Evolutionary conservation across 1,140 invertebrate genomes (phyloP).

Genomic region (Mamestra configurata): DNA sequence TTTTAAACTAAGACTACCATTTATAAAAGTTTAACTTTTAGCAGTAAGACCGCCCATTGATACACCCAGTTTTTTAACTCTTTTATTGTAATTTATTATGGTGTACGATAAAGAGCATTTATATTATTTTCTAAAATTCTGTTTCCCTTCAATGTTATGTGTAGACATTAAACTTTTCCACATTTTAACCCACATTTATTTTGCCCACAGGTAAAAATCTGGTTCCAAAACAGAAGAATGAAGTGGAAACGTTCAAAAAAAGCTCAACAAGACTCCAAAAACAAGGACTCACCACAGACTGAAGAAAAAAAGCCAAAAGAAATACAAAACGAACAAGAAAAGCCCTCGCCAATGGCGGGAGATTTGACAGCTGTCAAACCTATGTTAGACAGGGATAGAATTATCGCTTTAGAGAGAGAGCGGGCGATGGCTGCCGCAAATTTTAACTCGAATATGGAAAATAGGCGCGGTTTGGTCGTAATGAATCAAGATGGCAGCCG

Average conservation of each 20-base stretch:
- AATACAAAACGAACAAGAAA: slow-evolving; percentile 71
- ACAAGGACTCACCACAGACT: slow-evolving; percentile 71
- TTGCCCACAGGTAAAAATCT: slow-evolving; percentile 95
- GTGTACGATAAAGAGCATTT: too few relatives aligned
- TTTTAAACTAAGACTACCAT: too few relatives aligned
- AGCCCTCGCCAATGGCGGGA: slow-evolving; percentile 74
- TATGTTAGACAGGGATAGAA: slow-evolving; percentile 85
- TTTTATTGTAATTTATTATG: too few relatives aligned
- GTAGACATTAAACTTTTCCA: too few relatives aligned
- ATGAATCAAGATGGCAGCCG: slow-evolving; percentile 84
- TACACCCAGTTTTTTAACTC: too few relatives aligned
- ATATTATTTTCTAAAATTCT: too few relatives aligned
- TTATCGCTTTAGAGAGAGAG: slow-evolving; percentile 84
- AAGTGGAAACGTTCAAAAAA: slow-evolving; percentile 99
- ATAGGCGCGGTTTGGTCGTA: slow-evolving; percentile 82
- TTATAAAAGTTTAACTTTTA: too few relatives aligned
- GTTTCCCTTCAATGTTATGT: too few relatives aligned
- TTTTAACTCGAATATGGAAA: slow-evolving; percentile 87
- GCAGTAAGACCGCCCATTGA: too few relatives aligned
- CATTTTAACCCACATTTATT: slow-evolving; percentile 46
- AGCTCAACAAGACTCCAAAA: slow-evolving; percentile 93
- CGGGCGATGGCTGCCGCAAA: slow-evolving; percentile 83
- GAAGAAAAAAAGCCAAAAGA: slow-evolving; percentile 80
- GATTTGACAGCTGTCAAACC: slow-evolving; percentile 85
- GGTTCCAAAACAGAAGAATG: slow-evolving; percentile 98